Conservation (phyloP, 2,797 vertebrate genomes). For the Scolopax rusticola region DNA sequence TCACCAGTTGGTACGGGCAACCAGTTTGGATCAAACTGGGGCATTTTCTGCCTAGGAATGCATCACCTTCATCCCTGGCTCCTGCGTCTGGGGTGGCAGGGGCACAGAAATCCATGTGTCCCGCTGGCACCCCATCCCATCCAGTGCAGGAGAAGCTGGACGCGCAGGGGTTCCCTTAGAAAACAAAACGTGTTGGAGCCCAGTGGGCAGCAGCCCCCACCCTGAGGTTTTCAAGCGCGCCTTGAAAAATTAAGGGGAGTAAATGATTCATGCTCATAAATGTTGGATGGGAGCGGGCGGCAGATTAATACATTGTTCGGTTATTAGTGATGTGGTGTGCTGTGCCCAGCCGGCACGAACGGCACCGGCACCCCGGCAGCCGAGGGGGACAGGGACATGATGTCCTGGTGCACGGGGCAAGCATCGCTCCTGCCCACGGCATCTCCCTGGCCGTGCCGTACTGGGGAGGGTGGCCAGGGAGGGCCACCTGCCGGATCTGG, state of each 20-base stretch:
- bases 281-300: neutral
- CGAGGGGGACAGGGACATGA: accelerated
- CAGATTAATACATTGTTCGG: neutral
- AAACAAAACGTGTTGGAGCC: accelerated
- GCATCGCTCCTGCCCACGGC: neutral
- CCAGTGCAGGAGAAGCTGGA: accelerated
- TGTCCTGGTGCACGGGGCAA: neutral
- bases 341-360: accelerated
- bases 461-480: neutral
- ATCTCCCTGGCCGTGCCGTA: accelerated
- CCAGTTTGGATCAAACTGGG: neutral
- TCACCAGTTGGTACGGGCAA: accelerated
- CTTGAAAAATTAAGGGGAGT: constrained; percentile 16
- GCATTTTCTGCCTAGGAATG: neutral
- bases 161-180: neutral
- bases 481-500: accelerated
- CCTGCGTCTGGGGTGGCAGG: accelerated
- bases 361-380: neutral
- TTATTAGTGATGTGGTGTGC: neutral
- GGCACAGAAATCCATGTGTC: accelerated
- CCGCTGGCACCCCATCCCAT: neutral
- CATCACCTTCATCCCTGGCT: neutral
- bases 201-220: neutral
- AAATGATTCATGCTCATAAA: constrained; percentile 50
- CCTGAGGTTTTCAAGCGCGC: accelerated